Percentiles rank a stretch among this genome's conserved stretches.
phyloP scores from a whole-genome alignment of 2,113 vertebrate species.

The Hystrix brachyura region DNA sequence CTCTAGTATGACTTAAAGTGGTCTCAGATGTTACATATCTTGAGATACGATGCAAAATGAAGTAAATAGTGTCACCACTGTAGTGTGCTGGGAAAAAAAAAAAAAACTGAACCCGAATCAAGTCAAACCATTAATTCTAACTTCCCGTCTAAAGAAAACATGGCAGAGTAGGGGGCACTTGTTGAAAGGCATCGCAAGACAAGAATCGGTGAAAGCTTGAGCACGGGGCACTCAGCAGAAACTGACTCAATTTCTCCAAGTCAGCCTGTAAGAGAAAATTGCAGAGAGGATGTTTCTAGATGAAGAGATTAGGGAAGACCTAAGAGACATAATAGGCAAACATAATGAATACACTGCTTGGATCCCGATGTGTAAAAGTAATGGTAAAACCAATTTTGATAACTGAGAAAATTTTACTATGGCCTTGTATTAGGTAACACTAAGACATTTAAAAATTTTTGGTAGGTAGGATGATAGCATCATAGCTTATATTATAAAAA shows the following conservation, averaged over 20 bases:
- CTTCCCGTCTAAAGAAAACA: background rate
- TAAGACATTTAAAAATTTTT: background rate
- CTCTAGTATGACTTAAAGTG: background rate
- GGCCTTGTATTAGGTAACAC: background rate
- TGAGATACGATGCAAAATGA: background rate
- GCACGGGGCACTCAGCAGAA: background rate
- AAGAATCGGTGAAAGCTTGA: background rate
- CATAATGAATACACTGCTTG: background rate
- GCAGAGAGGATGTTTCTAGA: background rate
- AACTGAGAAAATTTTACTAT: conserved; percentile 11
- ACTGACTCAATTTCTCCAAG: background rate
- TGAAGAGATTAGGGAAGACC: background rate
- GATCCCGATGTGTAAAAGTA: background rate
- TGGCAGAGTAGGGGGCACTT: background rate
- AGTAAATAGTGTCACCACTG: background rate
- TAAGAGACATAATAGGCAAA: background rate
- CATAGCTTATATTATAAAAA: background rate
- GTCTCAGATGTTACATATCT: background rate
- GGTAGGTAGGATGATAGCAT: background rate
- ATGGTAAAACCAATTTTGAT: background rate
- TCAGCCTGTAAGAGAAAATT: conserved; percentile 2
- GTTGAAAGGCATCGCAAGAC: background rate
- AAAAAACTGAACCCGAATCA: background rate
- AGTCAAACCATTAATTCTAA: background rate
- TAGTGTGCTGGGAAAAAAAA: background rate